Evolutionary conservation across 2,797 vertebrate genomes (phyloP), one percentile per base, ranked within the genome.

Genomic region (Fringilla coelebs): DNA sequence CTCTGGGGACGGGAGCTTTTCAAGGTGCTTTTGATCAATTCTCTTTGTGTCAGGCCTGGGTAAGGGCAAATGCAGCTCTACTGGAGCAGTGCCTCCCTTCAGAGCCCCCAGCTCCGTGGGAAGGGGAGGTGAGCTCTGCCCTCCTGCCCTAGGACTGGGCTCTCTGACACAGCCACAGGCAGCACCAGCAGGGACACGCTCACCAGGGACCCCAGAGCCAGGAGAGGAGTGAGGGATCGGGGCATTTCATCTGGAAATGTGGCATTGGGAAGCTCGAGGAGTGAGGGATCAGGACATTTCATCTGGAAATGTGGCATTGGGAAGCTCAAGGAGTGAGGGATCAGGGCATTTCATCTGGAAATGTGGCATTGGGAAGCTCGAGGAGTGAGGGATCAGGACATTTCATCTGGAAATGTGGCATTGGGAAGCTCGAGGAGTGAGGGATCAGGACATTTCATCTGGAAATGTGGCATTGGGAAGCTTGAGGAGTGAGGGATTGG

Each of bases 1-100:
- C 90, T 89, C 57, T 3, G 24, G 34, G 76, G 94, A 91, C 34
- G 11, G 91, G 80, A 51, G 94, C 62, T 91, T 90, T 92, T 77
- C 79, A 93, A 97, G 94, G 78, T 3, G 68, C 94, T 95, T 96
- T 96, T 96, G 94, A 97, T 94, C 95, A 90, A 87, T 94, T 72
- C 89, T 90, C 4, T 84, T 95, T 90, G 92, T 96, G 94, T 85
- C 89, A 87, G 87, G 87, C 94, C 66, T 58, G 32, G 90, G 79
- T 32, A 78, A 55, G 68, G 54, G 22, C 46, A 31, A 74, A 45
- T 38, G 89, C 85, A 75, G 86, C 43, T 7, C 12, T 17, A 9
- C 25, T 20, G 5, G 65, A 78, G 58, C 2, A 0, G 32, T 78
- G 75, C 62, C 72, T 85, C 51, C 38, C 46, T 75, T n/a, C 52